Base-by-base conservation (phyloP, 2,797 vertebrate species). In the Diceros bicornis region DNA sequence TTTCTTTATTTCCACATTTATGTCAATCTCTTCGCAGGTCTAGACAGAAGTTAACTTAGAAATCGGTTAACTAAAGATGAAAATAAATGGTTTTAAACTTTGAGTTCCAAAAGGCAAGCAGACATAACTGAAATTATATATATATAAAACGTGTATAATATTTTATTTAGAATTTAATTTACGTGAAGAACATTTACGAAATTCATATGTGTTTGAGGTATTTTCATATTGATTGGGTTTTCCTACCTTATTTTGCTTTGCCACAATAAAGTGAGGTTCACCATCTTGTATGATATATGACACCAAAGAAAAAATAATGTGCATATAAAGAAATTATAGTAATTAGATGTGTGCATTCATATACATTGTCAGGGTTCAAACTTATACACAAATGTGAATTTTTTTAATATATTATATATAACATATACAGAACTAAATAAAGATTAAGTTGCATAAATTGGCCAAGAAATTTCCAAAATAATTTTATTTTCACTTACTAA, bases 1-100 rank as follows among this genome's bases (percentile, higher is more conserved):
- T 98, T 98, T 95, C 96, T 97, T 98, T 97, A 97, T 97, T 97
- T 97, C 82, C 94, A 97, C 82, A 98, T 82, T 96, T 97, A 78
- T 93, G 94, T 97, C 97, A 96, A 96, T 97, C 50, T 97, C 83
- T 97, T 98, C 96, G 94, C 47, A 97, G 34, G 72, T 97, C 72
- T 25, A 95, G 50, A 25, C 62, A 98, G 75, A 98, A 98, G 97
- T 98, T 98, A 97, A 97, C 93, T 98, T 98, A 96, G 77, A 95
- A 92, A 86, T 29, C 66, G n/a, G 47, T 90, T 97, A 94, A 96
- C 95, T 97, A 96, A 78, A 97, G 50, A 4, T 71, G 41, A 86
- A 8, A 78, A 75, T 18, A 83, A 55, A 83, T 61, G 21, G 3
- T 34, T 78, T 87, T 88, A 78, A 61, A 57, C 1, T 64, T 61